Base-by-base conservation (phyloP, 1,140 invertebrate species). In the Cecropterus lyciades region DNA sequence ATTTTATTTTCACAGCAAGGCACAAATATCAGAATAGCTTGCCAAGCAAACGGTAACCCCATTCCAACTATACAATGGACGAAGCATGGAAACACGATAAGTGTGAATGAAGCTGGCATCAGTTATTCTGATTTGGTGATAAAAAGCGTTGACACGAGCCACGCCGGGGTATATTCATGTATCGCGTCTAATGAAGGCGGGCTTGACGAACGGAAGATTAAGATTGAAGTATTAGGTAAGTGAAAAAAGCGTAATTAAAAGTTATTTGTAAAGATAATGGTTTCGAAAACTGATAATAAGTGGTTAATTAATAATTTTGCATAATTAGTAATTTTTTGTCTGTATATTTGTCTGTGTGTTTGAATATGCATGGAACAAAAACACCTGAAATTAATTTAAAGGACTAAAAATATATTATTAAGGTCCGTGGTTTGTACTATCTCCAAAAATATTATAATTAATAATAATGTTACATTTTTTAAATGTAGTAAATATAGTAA, bases 161-260 rank as follows among this genome's bases (percentile, higher is more conserved):
- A 88, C 17, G 65, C 74, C 3, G 90, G 90, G 1, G 55, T 71
- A 13, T 92, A 92, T 42, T 70, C 78, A 0, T 92, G 91, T 72
- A 46, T 91, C 0, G 83, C 72, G 1, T 73, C 73, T 16, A 92
- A 92, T 66, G 86, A 87, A 52, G 87, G 73, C 4, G 91, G 91
- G 0, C 63, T 64, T n/a, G 78, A 85, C 52, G 82, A 88, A 37
- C 77, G 57, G 42, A 82, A 65, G 17, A 64, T 91, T 5, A 77
- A 80, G 64, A 45, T 92, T 14, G 82, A 91, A 57, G 84, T 92
- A 45, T 72, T 91, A 16, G 87, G 91, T 91, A 67, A 73, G 75
- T 72, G 40, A 33, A 20, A 57, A 13, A 24, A 24, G 20, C 1
- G 5, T 24, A 24, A 24, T 24, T 24, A 3, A 24, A n/a, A n/a